Percentiles rank a stretch among this genome's conserved stretches.
Conservation (phyloP, 2,797 vertebrate species). For the Hipposideros larvatus region DNA sequence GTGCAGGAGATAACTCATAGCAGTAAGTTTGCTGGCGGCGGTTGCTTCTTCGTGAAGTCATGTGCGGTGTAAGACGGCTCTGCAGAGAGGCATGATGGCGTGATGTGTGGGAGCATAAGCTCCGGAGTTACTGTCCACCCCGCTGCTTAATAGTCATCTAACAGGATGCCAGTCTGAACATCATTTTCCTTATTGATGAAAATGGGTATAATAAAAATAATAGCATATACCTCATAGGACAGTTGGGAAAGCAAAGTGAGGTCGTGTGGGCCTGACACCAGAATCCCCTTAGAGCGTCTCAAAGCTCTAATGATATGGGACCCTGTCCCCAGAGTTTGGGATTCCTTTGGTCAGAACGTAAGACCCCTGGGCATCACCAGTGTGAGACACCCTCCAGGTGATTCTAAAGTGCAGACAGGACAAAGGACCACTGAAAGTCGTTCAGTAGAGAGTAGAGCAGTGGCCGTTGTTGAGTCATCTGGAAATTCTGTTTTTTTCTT, state of each 20-base stretch:
- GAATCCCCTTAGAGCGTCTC: neutral
- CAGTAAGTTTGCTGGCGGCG: neutral
- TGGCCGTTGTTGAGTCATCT: neutral
- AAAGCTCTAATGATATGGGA: neutral
- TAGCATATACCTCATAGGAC: too few species aligned
- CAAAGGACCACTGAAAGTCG: neutral
- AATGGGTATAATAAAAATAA: neutral
- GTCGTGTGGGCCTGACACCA: too few species aligned
- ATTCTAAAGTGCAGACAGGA: too few species aligned
- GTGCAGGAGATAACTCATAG: neutral
- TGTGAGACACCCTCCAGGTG: neutral
- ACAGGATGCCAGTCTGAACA: too few species aligned
- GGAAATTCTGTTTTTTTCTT: neutral
- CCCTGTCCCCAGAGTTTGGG: too few species aligned
- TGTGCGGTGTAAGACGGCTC: neutral
- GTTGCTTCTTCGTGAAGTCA: neutral
- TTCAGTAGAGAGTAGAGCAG: too few species aligned
- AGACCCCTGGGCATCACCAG: rapidly evolving
- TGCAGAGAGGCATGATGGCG: neutral
- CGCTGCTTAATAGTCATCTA: neutral
- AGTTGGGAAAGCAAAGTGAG: too few species aligned
- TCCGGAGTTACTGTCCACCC: neutral
- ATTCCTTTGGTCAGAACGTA: neutral
- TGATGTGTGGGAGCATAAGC: too few species aligned
- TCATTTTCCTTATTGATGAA: neutral